Conservation (phyloP, 2,888 invertebrate genomes). For the Meloe dianella region DNA sequence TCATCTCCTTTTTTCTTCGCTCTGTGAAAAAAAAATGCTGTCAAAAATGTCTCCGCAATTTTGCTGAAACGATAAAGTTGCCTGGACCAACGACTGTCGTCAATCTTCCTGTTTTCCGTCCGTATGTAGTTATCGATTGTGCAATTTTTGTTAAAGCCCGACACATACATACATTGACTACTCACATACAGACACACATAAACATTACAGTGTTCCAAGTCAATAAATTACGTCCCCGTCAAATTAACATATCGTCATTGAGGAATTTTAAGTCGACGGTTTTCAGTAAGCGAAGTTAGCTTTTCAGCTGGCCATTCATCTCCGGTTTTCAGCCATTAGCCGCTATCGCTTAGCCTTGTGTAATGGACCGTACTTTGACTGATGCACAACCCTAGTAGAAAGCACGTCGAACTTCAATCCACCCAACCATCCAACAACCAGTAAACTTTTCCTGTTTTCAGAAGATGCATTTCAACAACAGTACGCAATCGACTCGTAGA, state of each 20-base stretch:
- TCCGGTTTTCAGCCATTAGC: constrained; percentile 59
- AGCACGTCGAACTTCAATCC: constrained; percentile 27
- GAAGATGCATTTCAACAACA: constrained; percentile 1
- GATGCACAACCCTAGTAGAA: constrained; percentile 43
- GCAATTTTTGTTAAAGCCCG: neutral
- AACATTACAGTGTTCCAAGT: neutral
- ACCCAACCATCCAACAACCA: constrained; percentile 12
- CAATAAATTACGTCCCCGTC: constrained; percentile 28
- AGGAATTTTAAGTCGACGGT: constrained; percentile 37
- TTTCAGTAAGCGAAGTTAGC: constrained; percentile 39
- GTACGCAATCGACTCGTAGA: neutral
- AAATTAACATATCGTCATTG: constrained; percentile 47
- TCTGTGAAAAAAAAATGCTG: neutral
- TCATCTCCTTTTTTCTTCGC: neutral
- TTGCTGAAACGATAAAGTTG: constrained; percentile 5
- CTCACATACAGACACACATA: too few species aligned
- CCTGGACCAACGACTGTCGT: constrained; percentile 10
- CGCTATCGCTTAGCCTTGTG: constrained; percentile 57
- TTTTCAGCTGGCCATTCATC: constrained; percentile 57
- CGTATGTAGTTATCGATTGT: constrained; percentile 8
- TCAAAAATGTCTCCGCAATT: neutral
- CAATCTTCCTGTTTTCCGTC: neutral
- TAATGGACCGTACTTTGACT: constrained; percentile 55
- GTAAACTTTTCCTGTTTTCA: constrained; percentile 7
- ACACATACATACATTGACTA: neutral